Evolutionary conservation across 2,113 vertebrate species (phyloP).

Genomic region (Sceloporus undulatus): DNA sequence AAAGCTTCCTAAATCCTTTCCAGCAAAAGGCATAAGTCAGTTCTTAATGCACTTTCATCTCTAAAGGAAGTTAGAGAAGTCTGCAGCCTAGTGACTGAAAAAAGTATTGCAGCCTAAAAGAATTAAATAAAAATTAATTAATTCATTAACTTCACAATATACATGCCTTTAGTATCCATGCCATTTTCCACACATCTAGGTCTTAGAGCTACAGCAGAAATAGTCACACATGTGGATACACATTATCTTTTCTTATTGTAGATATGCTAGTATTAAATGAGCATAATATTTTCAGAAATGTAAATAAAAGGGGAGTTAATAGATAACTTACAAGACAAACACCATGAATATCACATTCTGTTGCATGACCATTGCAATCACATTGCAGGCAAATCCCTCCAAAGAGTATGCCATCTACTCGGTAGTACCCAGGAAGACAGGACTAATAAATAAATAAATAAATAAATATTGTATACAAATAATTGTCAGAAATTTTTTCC

Average conservation of each 20-base stretch:
- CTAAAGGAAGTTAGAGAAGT: too few relatives aligned
- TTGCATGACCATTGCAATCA: constrained; percentile 88
- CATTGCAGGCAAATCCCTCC: constrained; percentile 94
- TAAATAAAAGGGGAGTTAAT: neutral
- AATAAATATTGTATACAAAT: neutral
- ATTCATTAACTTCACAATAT: neutral
- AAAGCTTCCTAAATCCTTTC: neutral
- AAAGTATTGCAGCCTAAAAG: neutral
- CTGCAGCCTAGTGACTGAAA: neutral
- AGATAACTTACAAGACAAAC: constrained; percentile 86
- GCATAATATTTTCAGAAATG: neutral
- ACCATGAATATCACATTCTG: constrained; percentile 84
- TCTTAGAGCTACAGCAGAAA: neutral
- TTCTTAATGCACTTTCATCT: neutral
- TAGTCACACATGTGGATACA: neutral
- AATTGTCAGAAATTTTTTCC: neutral
- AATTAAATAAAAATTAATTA: too few relatives aligned
- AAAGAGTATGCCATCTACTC: constrained; percentile 91
- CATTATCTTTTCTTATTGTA: neutral
- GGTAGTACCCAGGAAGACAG: constrained; percentile 87
- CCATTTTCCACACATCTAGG: neutral
- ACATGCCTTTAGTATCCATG: neutral
- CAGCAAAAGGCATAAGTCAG: too few relatives aligned
- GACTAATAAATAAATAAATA: constrained; percentile 66
- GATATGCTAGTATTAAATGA: neutral